phyloP scores from a whole-genome alignment of 2,888 invertebrate species.

The Drosophila putrida region DNA sequence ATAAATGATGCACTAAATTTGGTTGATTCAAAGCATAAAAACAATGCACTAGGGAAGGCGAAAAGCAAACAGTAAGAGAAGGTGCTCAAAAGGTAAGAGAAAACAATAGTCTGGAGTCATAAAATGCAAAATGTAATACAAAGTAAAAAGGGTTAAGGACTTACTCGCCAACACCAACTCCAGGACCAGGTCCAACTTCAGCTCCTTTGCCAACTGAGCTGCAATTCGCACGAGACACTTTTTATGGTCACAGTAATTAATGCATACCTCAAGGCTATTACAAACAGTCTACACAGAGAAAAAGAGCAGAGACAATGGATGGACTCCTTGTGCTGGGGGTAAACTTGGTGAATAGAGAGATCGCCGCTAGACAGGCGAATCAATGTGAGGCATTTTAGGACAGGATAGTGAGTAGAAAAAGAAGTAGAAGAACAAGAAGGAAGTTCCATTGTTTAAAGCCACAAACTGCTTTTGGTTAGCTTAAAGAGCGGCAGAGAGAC shows the following conservation, averaged over 20 bases:
- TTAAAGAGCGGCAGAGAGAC: slow-evolving; percentile 10
- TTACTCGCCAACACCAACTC: slow-evolving; percentile 9
- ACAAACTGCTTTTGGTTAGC: slow-evolving; percentile 4
- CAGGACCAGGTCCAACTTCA: not conserved
- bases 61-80: slow-evolving; percentile 20
- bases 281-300: slow-evolving; percentile 37
- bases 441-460: not conserved
- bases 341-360: slow-evolving; percentile 3
- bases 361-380: slow-evolving; percentile 21
- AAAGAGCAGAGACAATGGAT: slow-evolving; percentile 34
- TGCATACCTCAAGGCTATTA: slow-evolving; percentile 79
- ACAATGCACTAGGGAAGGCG: slow-evolving; percentile 29
- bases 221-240: slow-evolving; percentile 59
- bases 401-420: not conserved
- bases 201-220: slow-evolving; percentile 17
- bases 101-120: slow-evolving; percentile 58
- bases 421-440: not conserved
- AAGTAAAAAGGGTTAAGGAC: slow-evolving; percentile 64
- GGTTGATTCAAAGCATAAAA: slow-evolving; percentile 50
- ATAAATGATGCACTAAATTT: slow-evolving; percentile 60
- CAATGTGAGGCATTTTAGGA: slow-evolving; percentile 17
- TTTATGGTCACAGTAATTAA: slow-evolving; percentile 79
- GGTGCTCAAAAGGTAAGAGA: slow-evolving; percentile 7
- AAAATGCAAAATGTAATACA: slow-evolving; percentile 77
- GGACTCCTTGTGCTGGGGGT: not conserved